Base-by-base conservation (phyloP, 2,797 vertebrate genomes). In the Carapus acus region DNA sequence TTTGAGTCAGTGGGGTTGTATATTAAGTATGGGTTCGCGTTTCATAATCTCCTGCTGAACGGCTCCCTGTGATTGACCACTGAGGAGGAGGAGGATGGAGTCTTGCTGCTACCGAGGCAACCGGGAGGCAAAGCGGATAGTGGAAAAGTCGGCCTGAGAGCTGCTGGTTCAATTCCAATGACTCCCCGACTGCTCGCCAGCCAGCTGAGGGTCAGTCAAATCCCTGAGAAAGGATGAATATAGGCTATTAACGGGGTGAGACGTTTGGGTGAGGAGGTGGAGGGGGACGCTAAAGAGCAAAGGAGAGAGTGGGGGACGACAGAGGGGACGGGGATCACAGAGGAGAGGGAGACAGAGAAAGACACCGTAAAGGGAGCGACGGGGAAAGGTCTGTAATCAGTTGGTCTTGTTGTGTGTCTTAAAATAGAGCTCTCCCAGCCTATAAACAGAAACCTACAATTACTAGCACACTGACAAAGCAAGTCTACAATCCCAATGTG, bases 361-460 rank as follows among this genome's bases (percentile, higher is more conserved):
- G 24, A 17, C 17, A 21, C 57, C 58, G 38, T 68, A 41, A 40
- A 49, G 64, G 60, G 63, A 68, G 58, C 58, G 73, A 71, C 67
- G 74, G 65, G 71, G 46, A 76, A 66, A 70, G 56, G 72, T 71
- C 87, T 89, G 79, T 88, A 88, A 88, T 90, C 87, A 86, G 76
- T 82, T 76, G 66, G 84, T 84, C 86, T 84, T 88, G 86, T 89
- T 88, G 81, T 88, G 86, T 82, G 86, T 86, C 88, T 84, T 89
- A 89, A 89, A 88, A 90, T 90, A 90, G 88, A 86, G 79, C 67
- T 67, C 79, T 76, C 69, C 54, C 62, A 53, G 74, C 81, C 87
- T 88, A 88, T 86, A 87, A 88, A 90, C 86, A 86, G 86, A 78
- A 89, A 83, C 85, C 85, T 84, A 74, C 76, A 83, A 84, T 87